Evolutionary conservation across 1,140 invertebrate species (phyloP), one percentile per base, ranked within the genome.

Genomic region (Rhyzopertha dominica): DNA sequence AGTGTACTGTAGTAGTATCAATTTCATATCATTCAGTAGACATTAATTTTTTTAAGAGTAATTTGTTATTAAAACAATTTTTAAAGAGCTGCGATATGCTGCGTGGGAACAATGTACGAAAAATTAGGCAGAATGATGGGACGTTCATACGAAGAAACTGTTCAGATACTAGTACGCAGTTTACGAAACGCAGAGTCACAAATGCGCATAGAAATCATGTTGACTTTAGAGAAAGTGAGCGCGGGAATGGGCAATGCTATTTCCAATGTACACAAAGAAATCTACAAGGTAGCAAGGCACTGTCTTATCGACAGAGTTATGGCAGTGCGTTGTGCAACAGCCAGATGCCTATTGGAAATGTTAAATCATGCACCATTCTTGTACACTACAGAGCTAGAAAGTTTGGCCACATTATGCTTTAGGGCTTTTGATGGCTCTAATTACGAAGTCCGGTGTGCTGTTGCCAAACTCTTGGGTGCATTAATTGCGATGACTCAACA

Each of bases 101-200:
- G 92, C 62, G 78, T 99, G 30, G 95, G 94, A 14, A 87, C 84
- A 41, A 96, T 99, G 90, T 99, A 98, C 70, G 91, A 98, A 68
- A 95, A 91, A 67, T 73, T 99, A 7, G 95, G 96, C 1, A 72
- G 96, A 50, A 97, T 98, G 93, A 98, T 97, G 84, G 96, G 95
- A 0, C 75, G 95, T 49, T 96, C 93, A 0, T 98, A 97, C 65
- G 95, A 99, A 66, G 95, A 99, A 64, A 98, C 95, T 2, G 90
- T 98, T 8, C 82, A 90, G 53, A 87, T 95, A 39, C 73, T 98
- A 5, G 82, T 95, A 31, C 90, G 93, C 53, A 91, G 90, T 4
- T 71, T 98, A 31, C 83, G 90, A 59, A 96, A 87, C 72, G 90
- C 92, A 3, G 96, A 99, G 74, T 98, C 95, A 0, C 93, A 95